A percentile compares a stretch with the other conserved stretches of the same genome.
phyloP scores from a whole-genome alignment of 2,113 vertebrate species.

The Atlantisia rogersi region DNA sequence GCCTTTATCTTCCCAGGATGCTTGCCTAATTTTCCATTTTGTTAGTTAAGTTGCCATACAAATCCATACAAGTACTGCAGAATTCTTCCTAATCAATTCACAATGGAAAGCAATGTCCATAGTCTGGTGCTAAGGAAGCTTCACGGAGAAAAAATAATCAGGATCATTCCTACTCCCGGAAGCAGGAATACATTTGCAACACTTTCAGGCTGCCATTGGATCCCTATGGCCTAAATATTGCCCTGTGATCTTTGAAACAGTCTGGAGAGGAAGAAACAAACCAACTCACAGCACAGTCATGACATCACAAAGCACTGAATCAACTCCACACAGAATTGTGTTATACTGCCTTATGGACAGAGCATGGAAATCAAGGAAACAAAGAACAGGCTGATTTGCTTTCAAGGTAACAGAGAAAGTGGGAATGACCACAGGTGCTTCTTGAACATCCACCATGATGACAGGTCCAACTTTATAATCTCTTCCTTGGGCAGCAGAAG shows the following conservation, averaged over 20 bases:
- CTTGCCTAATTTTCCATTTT: not conserved
- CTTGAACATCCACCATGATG: accelerated
- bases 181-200: not conserved
- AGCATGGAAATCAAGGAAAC: not conserved
- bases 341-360: not conserved
- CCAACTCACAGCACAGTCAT: not conserved
- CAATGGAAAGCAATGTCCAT: not conserved
- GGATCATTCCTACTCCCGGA: not conserved
- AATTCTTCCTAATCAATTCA: not conserved
- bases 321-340: not conserved
- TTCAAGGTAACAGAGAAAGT: not conserved
- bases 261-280: not conserved
- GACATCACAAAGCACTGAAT: accelerated
- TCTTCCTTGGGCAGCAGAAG: not conserved
- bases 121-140: not conserved
- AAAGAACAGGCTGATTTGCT: not conserved
- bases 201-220: not conserved
- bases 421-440: not conserved
- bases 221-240: not conserved
- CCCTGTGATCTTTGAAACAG: not conserved
- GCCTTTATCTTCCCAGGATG: not conserved
- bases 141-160: not conserved
- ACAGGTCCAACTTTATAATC: accelerated
- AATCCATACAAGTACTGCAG: not conserved
- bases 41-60: not conserved